These are phyloP conservation scores for Simalia tracyae DNA, from an alignment of 2,797 vertebrate species.

Conservation along the genomic window DNA sequence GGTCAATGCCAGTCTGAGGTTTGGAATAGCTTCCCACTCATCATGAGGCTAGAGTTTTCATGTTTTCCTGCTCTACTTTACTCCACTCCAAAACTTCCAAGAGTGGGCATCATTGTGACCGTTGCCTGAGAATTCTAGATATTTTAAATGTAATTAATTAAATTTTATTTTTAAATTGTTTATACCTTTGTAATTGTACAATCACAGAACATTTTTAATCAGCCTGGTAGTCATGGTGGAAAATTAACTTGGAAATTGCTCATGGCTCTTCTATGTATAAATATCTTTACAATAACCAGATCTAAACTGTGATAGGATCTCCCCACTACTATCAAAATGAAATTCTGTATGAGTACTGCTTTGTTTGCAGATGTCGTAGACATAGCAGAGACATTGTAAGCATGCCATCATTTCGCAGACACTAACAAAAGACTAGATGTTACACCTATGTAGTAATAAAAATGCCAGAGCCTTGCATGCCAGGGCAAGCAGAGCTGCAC, in stretches of 20 bases:
- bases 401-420: not conserved
- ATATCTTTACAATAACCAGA: not conserved
- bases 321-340: not conserved
- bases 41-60: not conserved
- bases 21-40: not conserved
- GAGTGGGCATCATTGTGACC: not conserved
- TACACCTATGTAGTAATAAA: constrained; percentile 2
- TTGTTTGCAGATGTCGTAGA: fast-evolving
- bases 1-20: not conserved
- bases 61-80: not conserved
- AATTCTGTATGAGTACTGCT: constrained; percentile 5
- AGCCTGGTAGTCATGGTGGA: not conserved
- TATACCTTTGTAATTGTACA: not conserved
- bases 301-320: not conserved
- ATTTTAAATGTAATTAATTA: not conserved
- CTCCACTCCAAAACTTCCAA: not conserved
- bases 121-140: not conserved
- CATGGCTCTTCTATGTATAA: not conserved
- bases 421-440: not conserved
- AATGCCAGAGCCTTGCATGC: not conserved
- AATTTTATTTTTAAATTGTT: not conserved
- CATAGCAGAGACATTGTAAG: not conserved
- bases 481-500: not conserved
- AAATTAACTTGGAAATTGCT: not conserved
- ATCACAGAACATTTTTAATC: not conserved